A percentile compares a stretch with the other conserved stretches of the same genome.
Conservation (phyloP, 2,113 vertebrate species). For the Gracilinanus agilis region DNA sequence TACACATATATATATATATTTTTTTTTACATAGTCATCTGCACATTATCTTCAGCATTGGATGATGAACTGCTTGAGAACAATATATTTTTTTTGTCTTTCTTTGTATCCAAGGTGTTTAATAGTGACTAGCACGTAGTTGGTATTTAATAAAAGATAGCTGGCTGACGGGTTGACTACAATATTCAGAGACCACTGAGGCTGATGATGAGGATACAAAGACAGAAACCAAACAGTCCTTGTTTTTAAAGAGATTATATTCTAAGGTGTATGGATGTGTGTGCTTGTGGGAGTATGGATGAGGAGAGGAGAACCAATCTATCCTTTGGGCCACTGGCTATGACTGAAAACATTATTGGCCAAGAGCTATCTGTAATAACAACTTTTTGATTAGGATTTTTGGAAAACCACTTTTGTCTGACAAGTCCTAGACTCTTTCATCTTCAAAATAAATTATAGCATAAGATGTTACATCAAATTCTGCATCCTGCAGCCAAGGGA, state of each 20-base stretch:
- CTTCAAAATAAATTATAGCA: conserved; percentile 1
- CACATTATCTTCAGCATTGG: background rate
- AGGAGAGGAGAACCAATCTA: background rate
- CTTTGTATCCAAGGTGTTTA: background rate
- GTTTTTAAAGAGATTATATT: background rate
- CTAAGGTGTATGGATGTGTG: background rate
- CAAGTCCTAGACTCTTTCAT: background rate
- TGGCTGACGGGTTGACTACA: background rate
- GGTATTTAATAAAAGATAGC: background rate
- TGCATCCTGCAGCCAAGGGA: background rate
- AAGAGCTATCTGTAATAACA: background rate
- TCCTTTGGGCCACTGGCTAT: background rate
- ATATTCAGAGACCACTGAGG: background rate
- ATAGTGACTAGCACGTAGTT: background rate
- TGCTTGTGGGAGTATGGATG: background rate
- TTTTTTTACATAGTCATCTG: background rate
- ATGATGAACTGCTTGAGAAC: too few relatives aligned
- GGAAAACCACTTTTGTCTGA: background rate
- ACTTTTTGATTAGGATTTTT: background rate
- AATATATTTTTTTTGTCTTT: too few relatives aligned
- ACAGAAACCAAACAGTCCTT: background rate
- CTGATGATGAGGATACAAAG: background rate
- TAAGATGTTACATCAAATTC: background rate
- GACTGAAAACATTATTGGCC: conserved; percentile 1
- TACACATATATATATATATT: too few relatives aligned